These are phyloP conservation scores for Dermochelys coriacea DNA, from an alignment of 2,797 vertebrate species.

Conservation along the genomic window DNA sequence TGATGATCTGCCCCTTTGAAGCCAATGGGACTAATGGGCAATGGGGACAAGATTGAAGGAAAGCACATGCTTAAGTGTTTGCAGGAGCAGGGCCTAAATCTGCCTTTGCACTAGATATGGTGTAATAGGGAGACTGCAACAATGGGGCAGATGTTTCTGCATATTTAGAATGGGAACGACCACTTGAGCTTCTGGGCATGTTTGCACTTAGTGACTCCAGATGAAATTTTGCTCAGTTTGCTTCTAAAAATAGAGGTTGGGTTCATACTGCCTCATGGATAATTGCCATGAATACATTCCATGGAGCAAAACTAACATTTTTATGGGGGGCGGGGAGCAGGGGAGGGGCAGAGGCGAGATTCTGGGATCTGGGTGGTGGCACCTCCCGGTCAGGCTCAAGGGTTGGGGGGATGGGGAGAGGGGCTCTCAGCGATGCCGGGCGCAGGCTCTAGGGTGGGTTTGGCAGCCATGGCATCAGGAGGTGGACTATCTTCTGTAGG, in stretches of 20 bases:
- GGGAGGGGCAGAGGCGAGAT: too few relatives aligned
- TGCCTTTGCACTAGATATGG: background rate
- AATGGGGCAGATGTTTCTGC: background rate
- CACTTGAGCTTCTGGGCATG: background rate
- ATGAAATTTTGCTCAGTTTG: background rate
- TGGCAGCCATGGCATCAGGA: too few relatives aligned
- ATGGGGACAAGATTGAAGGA: fast-evolving
- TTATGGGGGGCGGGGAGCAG: too few relatives aligned
- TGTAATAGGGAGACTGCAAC: background rate
- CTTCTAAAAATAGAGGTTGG: slow-evolving; percentile 7
- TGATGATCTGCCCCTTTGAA: slow-evolving; percentile 1
- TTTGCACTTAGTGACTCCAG: slow-evolving; percentile 2
- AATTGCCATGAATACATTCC: slow-evolving; percentile 20
- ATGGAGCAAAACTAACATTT: slow-evolving; percentile 13
- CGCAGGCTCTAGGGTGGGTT: too few relatives aligned
- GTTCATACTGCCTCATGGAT: background rate
- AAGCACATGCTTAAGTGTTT: background rate
- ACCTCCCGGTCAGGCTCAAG: too few relatives aligned
- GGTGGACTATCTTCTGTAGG: too few relatives aligned
- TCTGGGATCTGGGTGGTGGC: too few relatives aligned
- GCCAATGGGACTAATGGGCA: background rate
- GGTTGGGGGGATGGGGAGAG: too few relatives aligned
- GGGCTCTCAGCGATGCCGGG: too few relatives aligned
- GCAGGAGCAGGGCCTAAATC: background rate
- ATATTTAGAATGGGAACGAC: background rate